Base-by-base conservation (phyloP, 2,113 vertebrate genomes). In the Geothlypis trichas region DNA sequence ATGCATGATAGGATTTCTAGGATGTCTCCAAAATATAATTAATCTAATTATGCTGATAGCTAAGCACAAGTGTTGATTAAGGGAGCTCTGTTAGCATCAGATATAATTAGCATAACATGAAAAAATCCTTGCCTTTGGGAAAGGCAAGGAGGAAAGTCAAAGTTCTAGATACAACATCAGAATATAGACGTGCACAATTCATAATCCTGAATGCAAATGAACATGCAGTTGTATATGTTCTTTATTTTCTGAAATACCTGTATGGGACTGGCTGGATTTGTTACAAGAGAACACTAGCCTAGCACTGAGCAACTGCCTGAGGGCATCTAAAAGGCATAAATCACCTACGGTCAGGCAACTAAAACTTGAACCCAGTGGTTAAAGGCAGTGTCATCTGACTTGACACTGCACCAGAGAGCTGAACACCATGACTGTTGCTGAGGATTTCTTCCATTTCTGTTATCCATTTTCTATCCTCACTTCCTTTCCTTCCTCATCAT, bases 31-130 rank as follows among this genome's bases (percentile, higher is more conserved):
- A 92, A 87, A 87, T 58, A 72, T 65, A 94, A 89, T 87, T 93
- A 96, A 92, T 76, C 79, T 94, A 88, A 93, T 95, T 85, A 92
- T 51, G 63, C 58, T 93, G 75, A 85, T 62, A 87, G 58, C 52
- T 87, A 90, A 87, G 81, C 62, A 90, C 37, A 92, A 86, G 77
- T 73, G 35, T 81, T 92, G 93, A 96, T 87, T 93, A 94, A 91
- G 47, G 47, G 66, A 87, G 37, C 17, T 72, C 54, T 90, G 44
- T 47, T 73, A 93, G 41, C 37, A 91, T 91, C 80, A 89, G 74
- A 78, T 84, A 78, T 54, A 91, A 94, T 87, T 87, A 91, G 44
- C 54, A 41, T 39, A 69, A 92, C 41, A 65, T 30, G 41, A 78
- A 92, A 88, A 95, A 95, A 78, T 52, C n/a, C 31, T 61, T 91